These are phyloP conservation scores for Mantis religiosa DNA, from an alignment of 2,888 invertebrate genomes.

Conservation along the genomic window DNA sequence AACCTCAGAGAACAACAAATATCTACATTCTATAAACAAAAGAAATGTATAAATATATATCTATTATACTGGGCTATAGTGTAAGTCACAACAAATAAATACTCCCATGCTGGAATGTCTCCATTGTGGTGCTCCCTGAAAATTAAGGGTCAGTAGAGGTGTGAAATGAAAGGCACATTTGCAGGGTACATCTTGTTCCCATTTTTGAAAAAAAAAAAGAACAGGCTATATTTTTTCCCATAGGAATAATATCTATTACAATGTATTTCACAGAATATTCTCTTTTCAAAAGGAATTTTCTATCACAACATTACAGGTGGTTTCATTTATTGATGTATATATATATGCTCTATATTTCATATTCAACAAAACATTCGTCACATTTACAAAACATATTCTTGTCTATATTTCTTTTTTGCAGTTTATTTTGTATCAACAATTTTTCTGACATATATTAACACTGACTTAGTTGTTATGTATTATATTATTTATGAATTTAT, in stretches of 20 bases:
- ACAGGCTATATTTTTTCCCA: slow-evolving; percentile 9
- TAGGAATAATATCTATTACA: slow-evolving; percentile 14
- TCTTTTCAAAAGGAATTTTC: slow-evolving; percentile 9
- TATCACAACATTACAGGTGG: slow-evolving; percentile 14
- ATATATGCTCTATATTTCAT: slow-evolving; percentile 11
- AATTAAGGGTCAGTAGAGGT: not conserved
- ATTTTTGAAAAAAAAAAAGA: slow-evolving; percentile 5
- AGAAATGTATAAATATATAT: too few species aligned
- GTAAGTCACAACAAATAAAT: not conserved
- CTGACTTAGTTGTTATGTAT: slow-evolving; percentile 10
- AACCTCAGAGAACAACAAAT: not conserved
- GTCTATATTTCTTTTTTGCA: not conserved
- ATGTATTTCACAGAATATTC: slow-evolving; percentile 13
- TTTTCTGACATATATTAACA: slow-evolving; percentile 9
- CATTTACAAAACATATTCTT: slow-evolving; percentile 13
- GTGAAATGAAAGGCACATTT: not conserved
- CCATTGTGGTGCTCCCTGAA: not conserved
- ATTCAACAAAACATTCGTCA: slow-evolving; percentile 10
- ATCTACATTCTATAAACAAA: too few species aligned
- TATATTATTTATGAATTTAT: slow-evolving; percentile 4
- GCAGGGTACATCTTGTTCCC: not conserved
- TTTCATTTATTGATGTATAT: not conserved
- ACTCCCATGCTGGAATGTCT: not conserved
- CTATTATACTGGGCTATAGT: not conserved
- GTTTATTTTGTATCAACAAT: slow-evolving; percentile 4